Conservation (phyloP, 92 coral and sea anemone species). For the Epizoanthus rinbou region DNA sequence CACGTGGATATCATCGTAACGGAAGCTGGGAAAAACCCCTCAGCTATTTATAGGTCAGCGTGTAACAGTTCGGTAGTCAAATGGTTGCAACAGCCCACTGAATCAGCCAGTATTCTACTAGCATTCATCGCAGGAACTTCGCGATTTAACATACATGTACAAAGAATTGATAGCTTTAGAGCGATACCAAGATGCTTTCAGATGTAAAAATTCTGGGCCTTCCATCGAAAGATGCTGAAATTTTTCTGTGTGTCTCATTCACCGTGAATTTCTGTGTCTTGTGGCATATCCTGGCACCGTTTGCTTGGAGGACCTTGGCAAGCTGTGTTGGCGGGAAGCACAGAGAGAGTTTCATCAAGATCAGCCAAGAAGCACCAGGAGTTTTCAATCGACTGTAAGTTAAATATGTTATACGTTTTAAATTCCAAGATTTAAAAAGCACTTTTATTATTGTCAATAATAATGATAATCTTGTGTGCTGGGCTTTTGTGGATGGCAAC, state of each 20-base stretch:
- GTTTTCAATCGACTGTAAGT: slow-evolving; percentile 79
- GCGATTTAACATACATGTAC: too few species aligned
- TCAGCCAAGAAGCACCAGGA: slow-evolving; percentile 46
- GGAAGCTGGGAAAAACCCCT: too few species aligned
- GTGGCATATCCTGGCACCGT: slow-evolving; percentile 60
- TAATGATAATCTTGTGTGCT: neutral
- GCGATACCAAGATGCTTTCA: slow-evolving; percentile 5
- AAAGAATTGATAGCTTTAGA: too few species aligned
- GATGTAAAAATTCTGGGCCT: slow-evolving; percentile 24
- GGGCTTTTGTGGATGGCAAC: neutral
- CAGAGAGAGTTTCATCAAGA: slow-evolving; percentile 5
- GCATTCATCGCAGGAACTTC: too few species aligned
- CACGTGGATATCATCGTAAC: too few species aligned
- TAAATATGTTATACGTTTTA: neutral
- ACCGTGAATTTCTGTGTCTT: slow-evolving; percentile 85
- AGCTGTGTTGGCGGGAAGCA: slow-evolving; percentile 24
- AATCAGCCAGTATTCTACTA: too few species aligned
- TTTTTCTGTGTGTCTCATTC: slow-evolving; percentile 61
- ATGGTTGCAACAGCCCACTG: too few species aligned
- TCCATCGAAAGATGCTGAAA: slow-evolving; percentile 54
- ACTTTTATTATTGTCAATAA: too few species aligned
- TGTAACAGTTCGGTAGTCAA: too few species aligned
- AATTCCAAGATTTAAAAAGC: neutral
- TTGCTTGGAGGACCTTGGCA: slow-evolving; percentile 49
- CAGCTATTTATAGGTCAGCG: too few species aligned